Conservation (phyloP, 1,140 invertebrate species). For the Charaxes varanes region DNA sequence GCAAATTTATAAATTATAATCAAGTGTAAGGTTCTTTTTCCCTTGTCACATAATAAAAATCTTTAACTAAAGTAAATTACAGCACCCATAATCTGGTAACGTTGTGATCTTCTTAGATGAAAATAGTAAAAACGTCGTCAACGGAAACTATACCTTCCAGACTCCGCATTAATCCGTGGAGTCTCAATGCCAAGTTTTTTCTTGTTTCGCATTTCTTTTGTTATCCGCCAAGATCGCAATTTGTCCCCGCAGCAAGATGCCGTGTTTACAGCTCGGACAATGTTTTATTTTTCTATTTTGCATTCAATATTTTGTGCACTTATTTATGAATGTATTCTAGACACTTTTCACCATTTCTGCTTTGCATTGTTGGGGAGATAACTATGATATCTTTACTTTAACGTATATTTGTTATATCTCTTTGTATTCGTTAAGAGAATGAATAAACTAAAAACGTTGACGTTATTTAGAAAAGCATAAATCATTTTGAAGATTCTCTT, state of each 20-base stretch:
- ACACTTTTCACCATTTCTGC: background rate
- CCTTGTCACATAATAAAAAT: no score
- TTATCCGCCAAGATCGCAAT: constrained; percentile 11
- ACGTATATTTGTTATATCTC: no score
- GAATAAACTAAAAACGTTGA: no score
- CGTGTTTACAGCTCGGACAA: constrained; percentile 7
- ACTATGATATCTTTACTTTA: no score
- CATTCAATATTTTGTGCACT: constrained; percentile 9
- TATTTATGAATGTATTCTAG: constrained; percentile 5
- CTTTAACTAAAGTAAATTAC: no score
- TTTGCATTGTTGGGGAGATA: background rate
- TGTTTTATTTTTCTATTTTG: constrained; percentile 11
- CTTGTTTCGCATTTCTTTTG: constrained; percentile 14
- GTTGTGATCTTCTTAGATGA: background rate
- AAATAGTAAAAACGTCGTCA: background rate
- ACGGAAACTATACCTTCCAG: constrained; percentile 1
- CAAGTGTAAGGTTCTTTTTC: no score
- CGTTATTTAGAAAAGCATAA: no score
- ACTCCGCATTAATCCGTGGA: constrained; percentile 9
- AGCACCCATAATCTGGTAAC: no score
- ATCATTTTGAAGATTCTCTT: no score
- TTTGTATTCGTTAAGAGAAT: no score
- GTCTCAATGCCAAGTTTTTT: constrained; percentile 16
- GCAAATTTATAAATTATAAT: no score
- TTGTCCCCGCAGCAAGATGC: constrained; percentile 12